Percentiles rank a stretch among this genome's conserved stretches.
Conservation (phyloP, 2,888 invertebrate species). For the Seladonia tumulorum region DNA sequence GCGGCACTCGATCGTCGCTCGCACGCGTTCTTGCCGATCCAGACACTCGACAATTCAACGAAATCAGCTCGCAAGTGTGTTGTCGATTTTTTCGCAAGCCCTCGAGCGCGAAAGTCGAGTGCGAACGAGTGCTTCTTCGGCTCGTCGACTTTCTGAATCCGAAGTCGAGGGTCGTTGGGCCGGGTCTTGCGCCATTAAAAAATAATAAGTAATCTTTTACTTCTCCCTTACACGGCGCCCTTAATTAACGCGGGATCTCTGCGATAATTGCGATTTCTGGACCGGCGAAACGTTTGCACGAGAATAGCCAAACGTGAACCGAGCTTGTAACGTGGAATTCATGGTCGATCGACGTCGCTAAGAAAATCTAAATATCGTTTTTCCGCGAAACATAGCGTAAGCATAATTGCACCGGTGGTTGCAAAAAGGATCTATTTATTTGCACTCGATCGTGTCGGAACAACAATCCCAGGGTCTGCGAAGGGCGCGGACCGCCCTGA, state of each 20-base stretch:
- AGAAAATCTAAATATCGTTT: not conserved
- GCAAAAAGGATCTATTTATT: not conserved
- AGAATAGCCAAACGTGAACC: not conserved
- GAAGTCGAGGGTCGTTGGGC: not conserved
- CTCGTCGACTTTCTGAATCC: not conserved
- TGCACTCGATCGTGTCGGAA: not conserved
- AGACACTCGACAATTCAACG: not conserved
- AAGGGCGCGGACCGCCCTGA: not conserved
- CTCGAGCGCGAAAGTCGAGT: not conserved
- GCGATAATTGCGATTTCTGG: not conserved
- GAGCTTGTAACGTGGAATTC: not conserved
- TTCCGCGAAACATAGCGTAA: not conserved
- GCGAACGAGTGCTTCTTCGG: not conserved
- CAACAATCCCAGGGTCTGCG: not conserved
- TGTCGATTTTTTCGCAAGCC: not conserved
- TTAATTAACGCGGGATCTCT: conserved; percentile 1
- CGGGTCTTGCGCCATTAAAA: not conserved
- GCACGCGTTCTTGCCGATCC: not conserved
- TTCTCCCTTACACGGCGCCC: no score
- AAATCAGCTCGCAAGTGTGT: not conserved
- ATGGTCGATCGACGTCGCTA: no score
- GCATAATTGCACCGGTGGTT: no score
- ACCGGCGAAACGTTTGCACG: not conserved
- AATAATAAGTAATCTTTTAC: not conserved
- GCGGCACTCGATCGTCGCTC: not conserved